Evolutionary conservation across 2,888 invertebrate genomes (phyloP).

Genomic region (Andrena hattorfiana): DNA sequence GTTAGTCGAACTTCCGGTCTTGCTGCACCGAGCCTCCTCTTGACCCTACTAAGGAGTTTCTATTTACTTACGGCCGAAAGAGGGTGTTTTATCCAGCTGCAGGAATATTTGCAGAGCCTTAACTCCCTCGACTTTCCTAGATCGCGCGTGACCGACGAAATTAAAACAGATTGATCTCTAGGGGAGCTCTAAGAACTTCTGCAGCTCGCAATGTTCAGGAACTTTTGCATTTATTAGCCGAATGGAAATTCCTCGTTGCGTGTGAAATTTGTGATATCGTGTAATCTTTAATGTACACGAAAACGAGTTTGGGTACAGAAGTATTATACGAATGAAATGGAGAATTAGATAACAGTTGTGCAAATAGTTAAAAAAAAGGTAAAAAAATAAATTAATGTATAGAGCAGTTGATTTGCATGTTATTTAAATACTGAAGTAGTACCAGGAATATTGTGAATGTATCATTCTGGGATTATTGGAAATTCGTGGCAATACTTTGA

Average conservation of each 20-base stretch:
- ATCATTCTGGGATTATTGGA: too few relatives aligned
- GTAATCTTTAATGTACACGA: too few relatives aligned
- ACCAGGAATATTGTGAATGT: too few relatives aligned
- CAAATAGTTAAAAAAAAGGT: too few relatives aligned
- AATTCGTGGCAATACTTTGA: too few relatives aligned
- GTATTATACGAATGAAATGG: too few relatives aligned
- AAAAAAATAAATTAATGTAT: too few relatives aligned
- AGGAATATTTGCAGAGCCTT: slow-evolving; percentile 68
- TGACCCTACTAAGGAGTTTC: slow-evolving; percentile 70
- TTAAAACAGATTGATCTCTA: slow-evolving; percentile 39
- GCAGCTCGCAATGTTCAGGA: neutral
- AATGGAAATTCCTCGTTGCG: neutral
- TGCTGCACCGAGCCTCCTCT: slow-evolving; percentile 56
- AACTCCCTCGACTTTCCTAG: slow-evolving; percentile 46
- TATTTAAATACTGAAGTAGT: too few relatives aligned
- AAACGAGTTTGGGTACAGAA: too few relatives aligned
- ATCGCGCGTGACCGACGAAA: slow-evolving; percentile 57
- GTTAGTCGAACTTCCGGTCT: slow-evolving; percentile 75
- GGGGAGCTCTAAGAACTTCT: slow-evolving; percentile 21
- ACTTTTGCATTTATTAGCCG: slow-evolving; percentile 11
- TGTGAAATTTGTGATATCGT: too few relatives aligned
- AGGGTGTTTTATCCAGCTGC: slow-evolving; percentile 71
- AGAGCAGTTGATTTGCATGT: too few relatives aligned
- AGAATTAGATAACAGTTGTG: too few relatives aligned
- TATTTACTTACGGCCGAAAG: slow-evolving; percentile 76